A percentile compares a stretch with the other conserved stretches of the same genome.
Conservation (phyloP, 92 coral and sea anemone genomes). For the Micromussa lordhowensis region DNA sequence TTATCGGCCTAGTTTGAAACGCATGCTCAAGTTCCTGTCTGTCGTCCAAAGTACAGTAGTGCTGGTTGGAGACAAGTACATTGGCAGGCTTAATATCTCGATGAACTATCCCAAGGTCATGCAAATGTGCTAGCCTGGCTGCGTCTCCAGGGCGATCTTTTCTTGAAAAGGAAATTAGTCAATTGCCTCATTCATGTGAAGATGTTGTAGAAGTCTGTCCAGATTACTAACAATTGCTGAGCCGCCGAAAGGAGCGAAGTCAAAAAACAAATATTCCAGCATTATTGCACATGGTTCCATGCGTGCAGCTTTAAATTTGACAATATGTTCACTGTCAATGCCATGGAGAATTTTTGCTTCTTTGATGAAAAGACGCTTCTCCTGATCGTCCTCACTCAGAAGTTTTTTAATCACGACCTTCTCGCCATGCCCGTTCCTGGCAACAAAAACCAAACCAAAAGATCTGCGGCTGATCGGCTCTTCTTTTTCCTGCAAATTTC, state of each 20-base stretch:
- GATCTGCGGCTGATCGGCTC: no score
- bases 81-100: conserved; percentile 65
- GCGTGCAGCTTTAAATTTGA: no score
- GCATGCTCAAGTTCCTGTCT: conserved; percentile 9
- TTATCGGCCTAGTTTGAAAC: conserved; percentile 50
- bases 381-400: no score
- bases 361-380: no score
- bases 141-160: conserved; percentile 35
- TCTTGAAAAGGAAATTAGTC: conserved; percentile 44
- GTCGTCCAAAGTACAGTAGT: conserved; percentile 29
- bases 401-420: no score
- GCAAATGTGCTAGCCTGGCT: conserved; percentile 45
- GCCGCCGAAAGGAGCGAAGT: conserved; percentile 59
- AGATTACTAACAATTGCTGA: conserved; percentile 37
- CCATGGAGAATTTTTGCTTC: no score
- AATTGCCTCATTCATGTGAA: conserved; percentile 24
- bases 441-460: no score
- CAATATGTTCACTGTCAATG: no score
- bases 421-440: no score
- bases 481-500: no score
- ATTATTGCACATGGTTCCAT: no score
- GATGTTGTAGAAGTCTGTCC: conserved; percentile 19
- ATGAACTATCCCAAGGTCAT: conserved; percentile 44
- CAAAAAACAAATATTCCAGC: conserved; percentile 56
- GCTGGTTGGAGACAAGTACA: conserved; percentile 49